Base-by-base conservation (phyloP, 2,888 invertebrate genomes). In the Esperia sulphurella region DNA sequence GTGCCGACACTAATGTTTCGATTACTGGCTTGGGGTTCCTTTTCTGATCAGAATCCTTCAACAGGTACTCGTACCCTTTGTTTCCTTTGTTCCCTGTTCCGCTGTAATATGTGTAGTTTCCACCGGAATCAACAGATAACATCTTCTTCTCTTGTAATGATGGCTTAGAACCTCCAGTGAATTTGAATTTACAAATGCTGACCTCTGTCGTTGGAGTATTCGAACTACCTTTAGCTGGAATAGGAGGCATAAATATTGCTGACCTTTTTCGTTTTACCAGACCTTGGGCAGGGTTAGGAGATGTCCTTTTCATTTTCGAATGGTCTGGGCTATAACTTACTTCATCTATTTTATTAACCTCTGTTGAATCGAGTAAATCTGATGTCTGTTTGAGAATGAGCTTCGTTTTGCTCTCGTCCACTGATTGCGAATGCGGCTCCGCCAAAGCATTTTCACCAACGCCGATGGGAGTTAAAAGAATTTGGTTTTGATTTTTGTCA, bases 121-220 rank as follows among this genome's bases (percentile, higher is more conserved):
- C 97, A 1, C 96, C 96, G 0, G 96, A 94, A 74, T 97, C 97
- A 0, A 97, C 96, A 0, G 96, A 96, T 0, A 97, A 90, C 93
- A 96, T 96, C 78, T 97, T 97, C 82, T 97, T 97, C 69, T 97
- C 97, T 72, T 97, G 96, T 43, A 97, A 73, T 50, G 94, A 94
- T 0, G 97, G 97, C 58, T 96, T 96, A 0, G 96, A 95, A 0
- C 97, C 97, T 0, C 97, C 97, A 0, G 96, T 97, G 73, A 97
- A 97, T 75, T 97, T 97, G 71, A 97, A 97, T 78, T 97, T 97
- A 75, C 97, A 97, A 68, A 97, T 97, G 76, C 95, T 95, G 39
- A 96, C 97, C 79, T 96, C 95, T 0, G 95, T 94, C 0, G 95
- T 94, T 0, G 95, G 95, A 61, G 94, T 95, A 3, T 93, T 91